phyloP scores from a whole-genome alignment of 64 coral and sea anemone genomes.

The Platygyra sinensis region DNA sequence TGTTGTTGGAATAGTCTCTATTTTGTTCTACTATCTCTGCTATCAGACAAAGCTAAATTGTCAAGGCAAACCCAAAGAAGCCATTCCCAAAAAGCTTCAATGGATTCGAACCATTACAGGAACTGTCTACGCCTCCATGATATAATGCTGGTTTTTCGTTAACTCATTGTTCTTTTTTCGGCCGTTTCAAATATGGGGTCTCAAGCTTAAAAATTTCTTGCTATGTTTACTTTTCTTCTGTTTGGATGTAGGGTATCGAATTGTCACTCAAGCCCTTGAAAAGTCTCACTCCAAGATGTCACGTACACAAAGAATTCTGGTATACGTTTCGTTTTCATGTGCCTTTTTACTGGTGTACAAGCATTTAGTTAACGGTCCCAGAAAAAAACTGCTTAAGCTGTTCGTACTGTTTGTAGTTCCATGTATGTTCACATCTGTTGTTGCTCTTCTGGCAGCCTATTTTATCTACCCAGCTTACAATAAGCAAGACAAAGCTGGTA shows the following conservation, averaged over 20 bases:
- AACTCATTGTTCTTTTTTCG: not conserved
- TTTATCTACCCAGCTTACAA: conserved; percentile 14
- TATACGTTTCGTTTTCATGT: not conserved
- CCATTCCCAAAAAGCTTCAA: not conserved
- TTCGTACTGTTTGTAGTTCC: not conserved
- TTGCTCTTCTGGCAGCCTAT: too few relatives aligned
- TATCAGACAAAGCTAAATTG: conserved; percentile 1
- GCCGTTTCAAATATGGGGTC: not conserved
- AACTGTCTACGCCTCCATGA: not conserved
- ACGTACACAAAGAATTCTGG: not conserved
- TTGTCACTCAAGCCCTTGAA: not conserved
- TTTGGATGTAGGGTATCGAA: conserved; percentile 2
- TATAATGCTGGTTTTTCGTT: not conserved
- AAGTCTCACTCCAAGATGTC: not conserved
- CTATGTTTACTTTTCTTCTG: not conserved
- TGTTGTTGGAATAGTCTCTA: not conserved
- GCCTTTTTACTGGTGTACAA: not conserved
- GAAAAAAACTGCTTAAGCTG: not conserved
- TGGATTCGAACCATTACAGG: not conserved
- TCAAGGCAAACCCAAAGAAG: not conserved
- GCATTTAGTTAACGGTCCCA: not conserved
- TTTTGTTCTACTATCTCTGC: not conserved
- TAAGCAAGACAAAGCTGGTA: not conserved
- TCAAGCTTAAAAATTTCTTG: not conserved
- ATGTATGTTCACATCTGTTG: not conserved